These are phyloP conservation scores for Epizoanthus ramosus DNA, from an alignment of 92 coral and sea anemone species.

Conservation along the genomic window DNA sequence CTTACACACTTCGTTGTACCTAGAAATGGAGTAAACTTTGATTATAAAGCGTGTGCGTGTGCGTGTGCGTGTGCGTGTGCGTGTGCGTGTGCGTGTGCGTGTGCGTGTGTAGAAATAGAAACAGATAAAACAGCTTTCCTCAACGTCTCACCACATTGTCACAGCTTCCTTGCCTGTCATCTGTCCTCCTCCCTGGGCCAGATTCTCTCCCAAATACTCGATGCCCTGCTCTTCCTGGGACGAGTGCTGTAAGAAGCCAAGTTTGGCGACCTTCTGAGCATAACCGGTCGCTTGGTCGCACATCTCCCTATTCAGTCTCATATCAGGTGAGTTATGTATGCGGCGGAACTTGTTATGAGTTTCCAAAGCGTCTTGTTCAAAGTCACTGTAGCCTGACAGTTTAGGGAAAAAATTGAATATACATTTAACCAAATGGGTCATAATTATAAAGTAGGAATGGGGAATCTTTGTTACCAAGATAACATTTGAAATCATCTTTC, in stretches of 20 bases:
- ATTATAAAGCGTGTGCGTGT: too few species aligned
- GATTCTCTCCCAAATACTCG: slow-evolving; percentile 71
- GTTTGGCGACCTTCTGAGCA: slow-evolving; percentile 59
- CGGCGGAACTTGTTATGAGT: slow-evolving; percentile 71
- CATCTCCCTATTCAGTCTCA: slow-evolving; percentile 64
- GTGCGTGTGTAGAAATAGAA: too few species aligned
- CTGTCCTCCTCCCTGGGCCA: slow-evolving; percentile 62
- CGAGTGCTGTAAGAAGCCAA: slow-evolving; percentile 59
- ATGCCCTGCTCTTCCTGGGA: slow-evolving; percentile 27
- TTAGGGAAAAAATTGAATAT: background rate
- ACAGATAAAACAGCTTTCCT: too few species aligned
- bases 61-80: too few species aligned
- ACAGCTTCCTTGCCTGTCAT: slow-evolving; percentile 24
- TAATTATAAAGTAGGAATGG: too few species aligned
- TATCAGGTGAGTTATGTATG: slow-evolving; percentile 63
- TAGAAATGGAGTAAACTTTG: background rate
- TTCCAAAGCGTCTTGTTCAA: slow-evolving; percentile 64
- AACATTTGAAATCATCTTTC: too few species aligned
- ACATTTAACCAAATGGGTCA: too few species aligned
- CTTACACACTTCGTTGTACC: slow-evolving; percentile 73
- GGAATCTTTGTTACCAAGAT: too few species aligned
- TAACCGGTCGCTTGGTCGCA: slow-evolving; percentile 66
- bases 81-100: too few species aligned
- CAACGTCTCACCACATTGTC: slow-evolving; percentile 15
- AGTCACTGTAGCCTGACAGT: slow-evolving; percentile 7